These are phyloP conservation scores for Phodopus roborovskii DNA, from an alignment of 2,113 vertebrate species.

Conservation along the genomic window DNA sequence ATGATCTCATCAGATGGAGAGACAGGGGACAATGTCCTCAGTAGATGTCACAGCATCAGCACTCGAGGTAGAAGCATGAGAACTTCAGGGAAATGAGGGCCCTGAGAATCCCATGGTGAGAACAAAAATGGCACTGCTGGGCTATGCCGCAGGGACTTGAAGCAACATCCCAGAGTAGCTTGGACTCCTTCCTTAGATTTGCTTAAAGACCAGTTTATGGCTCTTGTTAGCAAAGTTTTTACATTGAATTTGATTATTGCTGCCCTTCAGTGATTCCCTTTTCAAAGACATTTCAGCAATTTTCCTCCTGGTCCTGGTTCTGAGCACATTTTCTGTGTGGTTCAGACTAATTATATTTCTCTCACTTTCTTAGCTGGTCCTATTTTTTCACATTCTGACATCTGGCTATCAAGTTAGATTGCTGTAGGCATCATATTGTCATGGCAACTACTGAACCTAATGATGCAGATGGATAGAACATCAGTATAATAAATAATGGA, in stretches of 20 bases:
- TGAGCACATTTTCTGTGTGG: conserved; percentile 61
- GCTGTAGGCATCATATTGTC: conserved; percentile 76
- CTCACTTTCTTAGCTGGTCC: conserved; percentile 75
- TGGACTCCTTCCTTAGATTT: background rate
- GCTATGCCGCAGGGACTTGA: background rate
- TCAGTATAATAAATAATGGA: conserved; percentile 72
- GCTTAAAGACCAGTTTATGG: background rate
- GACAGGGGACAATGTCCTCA: background rate
- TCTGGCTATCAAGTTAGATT: conserved; percentile 82
- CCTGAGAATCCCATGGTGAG: background rate
- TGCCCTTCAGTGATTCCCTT: conserved; percentile 35
- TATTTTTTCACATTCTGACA: conserved; percentile 78
- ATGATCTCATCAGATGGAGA: background rate
- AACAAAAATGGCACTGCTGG: background rate
- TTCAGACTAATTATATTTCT: conserved; percentile 79
- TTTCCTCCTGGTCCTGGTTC: conserved; percentile 58
- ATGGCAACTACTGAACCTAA: conserved; percentile 76
- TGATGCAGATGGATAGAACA: conserved; percentile 73
- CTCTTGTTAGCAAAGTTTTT: conserved; percentile 41
- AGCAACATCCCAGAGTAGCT: background rate
- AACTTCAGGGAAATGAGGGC: background rate
- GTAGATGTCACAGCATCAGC: background rate
- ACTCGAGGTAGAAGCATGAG: background rate
- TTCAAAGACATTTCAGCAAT: conserved; percentile 65
- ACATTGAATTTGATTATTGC: background rate